These are phyloP conservation scores for Misgurnus mizolepis DNA, from an alignment of 2,113 vertebrate genomes.

Conservation along the genomic window DNA sequence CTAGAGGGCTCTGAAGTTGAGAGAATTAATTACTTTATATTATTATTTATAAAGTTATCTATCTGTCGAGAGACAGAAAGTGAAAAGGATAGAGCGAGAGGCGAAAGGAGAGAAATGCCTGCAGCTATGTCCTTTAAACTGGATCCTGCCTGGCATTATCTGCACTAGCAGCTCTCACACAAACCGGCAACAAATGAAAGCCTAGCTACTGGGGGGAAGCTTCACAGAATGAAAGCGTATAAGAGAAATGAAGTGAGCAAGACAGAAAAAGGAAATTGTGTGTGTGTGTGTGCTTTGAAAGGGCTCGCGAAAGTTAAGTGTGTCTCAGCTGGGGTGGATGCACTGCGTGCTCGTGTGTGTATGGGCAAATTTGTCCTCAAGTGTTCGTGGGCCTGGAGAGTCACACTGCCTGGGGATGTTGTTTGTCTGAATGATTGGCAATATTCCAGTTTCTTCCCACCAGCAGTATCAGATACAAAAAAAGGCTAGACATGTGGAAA, in stretches of 20 bases:
- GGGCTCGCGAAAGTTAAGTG: conserved; percentile 46
- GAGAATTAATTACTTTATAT: conserved; percentile 98
- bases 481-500: conserved; percentile 60
- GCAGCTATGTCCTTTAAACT: conserved; percentile 63
- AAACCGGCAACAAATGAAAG: conserved; percentile 52
- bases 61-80: conserved; percentile 62
- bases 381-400: conserved; percentile 11
- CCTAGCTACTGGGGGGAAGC: conserved; percentile 50
- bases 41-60: conserved; percentile 84
- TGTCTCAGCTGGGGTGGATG: conserved; percentile 6
- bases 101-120: conserved; percentile 46
- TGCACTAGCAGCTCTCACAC: conserved; percentile 52
- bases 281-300: conserved; percentile 31
- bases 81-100: conserved; percentile 24
- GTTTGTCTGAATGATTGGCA: conserved; percentile 59
- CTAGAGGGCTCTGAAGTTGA: conserved; percentile 90
- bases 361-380: conserved; percentile 23
- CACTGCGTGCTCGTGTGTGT: not conserved
- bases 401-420: conserved; percentile 50
- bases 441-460: conserved; percentile 37
- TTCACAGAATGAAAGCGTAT: conserved; percentile 24
- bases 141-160: conserved; percentile 63
- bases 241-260: not conserved
- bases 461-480: conserved; percentile 57
- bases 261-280: conserved; percentile 11